Evolutionary conservation across 2,888 invertebrate species (phyloP).

Genomic region (Opisthograptis luteolata): DNA sequence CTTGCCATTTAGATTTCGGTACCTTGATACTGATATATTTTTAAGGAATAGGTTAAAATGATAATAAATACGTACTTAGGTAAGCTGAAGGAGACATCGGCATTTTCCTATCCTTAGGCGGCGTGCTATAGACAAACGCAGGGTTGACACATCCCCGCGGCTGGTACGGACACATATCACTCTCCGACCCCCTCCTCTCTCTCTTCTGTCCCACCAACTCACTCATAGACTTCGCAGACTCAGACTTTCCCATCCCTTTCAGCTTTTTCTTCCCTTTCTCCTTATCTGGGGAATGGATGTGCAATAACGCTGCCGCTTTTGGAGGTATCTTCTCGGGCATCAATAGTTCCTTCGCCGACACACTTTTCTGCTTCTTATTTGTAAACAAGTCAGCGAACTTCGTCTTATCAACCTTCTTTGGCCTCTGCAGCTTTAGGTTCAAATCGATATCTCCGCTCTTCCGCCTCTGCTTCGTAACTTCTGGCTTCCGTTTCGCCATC

Average conservation of each 20-base stretch:
- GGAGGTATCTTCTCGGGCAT: constrained; percentile 84
- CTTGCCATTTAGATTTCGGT: too few species aligned
- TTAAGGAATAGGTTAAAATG: background rate
- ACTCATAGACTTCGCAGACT: constrained; percentile 68
- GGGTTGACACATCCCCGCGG: constrained; percentile 72
- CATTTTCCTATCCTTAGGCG: constrained; percentile 76
- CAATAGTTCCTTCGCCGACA: constrained; percentile 70
- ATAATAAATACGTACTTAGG: constrained; percentile 69
- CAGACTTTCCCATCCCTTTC: constrained; percentile 71
- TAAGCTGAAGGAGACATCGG: constrained; percentile 74
- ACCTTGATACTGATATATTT: background rate
- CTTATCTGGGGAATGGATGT: constrained; percentile 79
- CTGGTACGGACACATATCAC: constrained; percentile 67
- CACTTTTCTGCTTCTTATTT: constrained; percentile 77
- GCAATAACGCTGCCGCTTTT: constrained; percentile 85
- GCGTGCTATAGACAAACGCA: constrained; percentile 80
- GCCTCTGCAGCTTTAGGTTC: constrained; percentile 67
- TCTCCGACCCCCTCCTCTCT: constrained; percentile 74
- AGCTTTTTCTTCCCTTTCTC: constrained; percentile 68
- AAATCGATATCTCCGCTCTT: constrained; percentile 77
- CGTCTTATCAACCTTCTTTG: constrained; percentile 70
- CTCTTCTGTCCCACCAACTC: constrained; percentile 60
- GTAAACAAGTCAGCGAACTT: constrained; percentile 78
- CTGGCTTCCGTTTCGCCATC: constrained; percentile 73
- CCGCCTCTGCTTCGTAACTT: constrained; percentile 61